Evolutionary conservation across 2,888 invertebrate genomes (phyloP).

Genomic region (Disparrhopalites patrizii): DNA sequence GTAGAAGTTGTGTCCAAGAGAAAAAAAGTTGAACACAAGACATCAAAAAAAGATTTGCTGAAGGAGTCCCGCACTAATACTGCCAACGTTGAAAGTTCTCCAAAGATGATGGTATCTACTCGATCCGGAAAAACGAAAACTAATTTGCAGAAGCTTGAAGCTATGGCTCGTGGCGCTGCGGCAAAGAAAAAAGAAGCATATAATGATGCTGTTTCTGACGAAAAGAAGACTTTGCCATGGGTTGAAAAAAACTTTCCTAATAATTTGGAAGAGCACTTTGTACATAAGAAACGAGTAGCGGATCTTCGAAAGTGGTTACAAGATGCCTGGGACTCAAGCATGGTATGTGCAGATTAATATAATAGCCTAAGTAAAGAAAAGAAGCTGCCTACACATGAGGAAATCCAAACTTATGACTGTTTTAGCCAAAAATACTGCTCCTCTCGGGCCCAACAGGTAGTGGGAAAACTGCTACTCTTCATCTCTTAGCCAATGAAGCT

Average conservation of each 20-base stretch:
- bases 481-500: slow-evolving; percentile 62
- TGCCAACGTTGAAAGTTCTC: too few species aligned
- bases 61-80: too few species aligned
- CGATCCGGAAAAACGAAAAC: slow-evolving; percentile 3
- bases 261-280: slow-evolving; percentile 62
- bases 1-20: too few species aligned
- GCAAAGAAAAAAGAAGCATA: not conserved
- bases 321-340: slow-evolving; percentile 44
- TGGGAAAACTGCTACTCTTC: slow-evolving; percentile 74
- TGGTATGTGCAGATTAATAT: too few species aligned
- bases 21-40: too few species aligned
- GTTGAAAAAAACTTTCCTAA: slow-evolving; percentile 57
- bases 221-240: slow-evolving; percentile 30
- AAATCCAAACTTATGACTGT: not conserved
- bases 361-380: not conserved
- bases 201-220: not conserved
- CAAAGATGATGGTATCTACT: too few species aligned
- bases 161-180: slow-evolving; percentile 7
- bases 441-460: slow-evolving; percentile 78
- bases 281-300: slow-evolving; percentile 68
- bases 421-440: slow-evolving; percentile 51
- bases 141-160: slow-evolving; percentile 15
- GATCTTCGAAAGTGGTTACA: slow-evolving; percentile 68
- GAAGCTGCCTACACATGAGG: slow-evolving; percentile 1
- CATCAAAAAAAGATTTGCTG: too few species aligned